These are phyloP conservation scores for Micoletzkya japonica DNA, from an alignment of 2,888 invertebrate species.

Conservation along the genomic window DNA sequence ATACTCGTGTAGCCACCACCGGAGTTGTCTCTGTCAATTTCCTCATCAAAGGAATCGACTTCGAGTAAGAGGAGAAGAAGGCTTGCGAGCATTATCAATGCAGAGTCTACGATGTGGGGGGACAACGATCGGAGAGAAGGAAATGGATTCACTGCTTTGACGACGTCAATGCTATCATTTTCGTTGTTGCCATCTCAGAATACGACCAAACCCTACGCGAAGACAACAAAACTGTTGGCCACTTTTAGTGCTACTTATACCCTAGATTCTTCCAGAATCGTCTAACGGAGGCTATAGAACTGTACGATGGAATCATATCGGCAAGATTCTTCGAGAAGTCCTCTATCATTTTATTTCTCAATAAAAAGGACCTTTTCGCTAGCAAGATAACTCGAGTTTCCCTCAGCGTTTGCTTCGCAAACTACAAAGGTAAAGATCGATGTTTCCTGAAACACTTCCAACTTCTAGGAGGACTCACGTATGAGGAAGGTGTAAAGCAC, in stretches of 20 bases:
- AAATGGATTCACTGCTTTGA: constrained; percentile 61
- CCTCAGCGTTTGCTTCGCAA: constrained; percentile 41
- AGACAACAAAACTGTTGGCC: constrained; percentile 46
- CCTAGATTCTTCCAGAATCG: constrained; percentile 50
- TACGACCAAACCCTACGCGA: constrained; percentile 55
- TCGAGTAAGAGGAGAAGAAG: constrained; percentile 31
- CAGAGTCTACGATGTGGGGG: constrained; percentile 55
- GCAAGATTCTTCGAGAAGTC: constrained; percentile 47
- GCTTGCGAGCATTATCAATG: neutral
- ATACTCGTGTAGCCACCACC: constrained; percentile 56
- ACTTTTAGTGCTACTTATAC: neutral
- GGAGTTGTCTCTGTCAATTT: constrained; percentile 55
- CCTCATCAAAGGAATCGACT: constrained; percentile 47
- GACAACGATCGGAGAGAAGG: constrained; percentile 55
- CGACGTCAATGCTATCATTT: constrained; percentile 56
- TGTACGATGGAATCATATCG: constrained; percentile 49
- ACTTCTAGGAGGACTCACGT: constrained; percentile 45
- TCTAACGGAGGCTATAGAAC: constrained; percentile 52
- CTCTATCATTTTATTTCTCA: constrained; percentile 59
- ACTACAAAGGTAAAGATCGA: constrained; percentile 51
- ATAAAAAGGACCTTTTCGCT: constrained; percentile 60
- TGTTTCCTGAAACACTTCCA: too few relatives aligned
- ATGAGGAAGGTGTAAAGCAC: constrained; percentile 40
- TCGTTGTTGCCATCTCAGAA: constrained; percentile 55
- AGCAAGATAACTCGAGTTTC: constrained; percentile 49